These are phyloP conservation scores for Heliothis virescens DNA, from an alignment of 1,140 invertebrate species.

Conservation along the genomic window DNA sequence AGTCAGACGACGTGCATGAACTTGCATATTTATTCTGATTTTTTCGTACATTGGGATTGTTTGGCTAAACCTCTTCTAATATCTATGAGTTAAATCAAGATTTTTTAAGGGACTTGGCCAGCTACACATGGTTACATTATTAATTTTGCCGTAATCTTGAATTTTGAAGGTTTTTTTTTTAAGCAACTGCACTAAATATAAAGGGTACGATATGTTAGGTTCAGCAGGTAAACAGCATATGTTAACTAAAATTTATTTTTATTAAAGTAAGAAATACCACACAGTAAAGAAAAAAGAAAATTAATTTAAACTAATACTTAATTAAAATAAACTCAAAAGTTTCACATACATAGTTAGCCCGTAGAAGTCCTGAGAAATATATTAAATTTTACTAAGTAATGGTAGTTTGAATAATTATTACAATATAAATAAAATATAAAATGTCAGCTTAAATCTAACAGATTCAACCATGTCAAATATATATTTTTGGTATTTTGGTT, in stretches of 20 bases:
- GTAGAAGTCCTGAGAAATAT: slow-evolving; percentile 46
- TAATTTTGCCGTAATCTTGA: too few species aligned
- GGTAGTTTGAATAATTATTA: slow-evolving; percentile 48
- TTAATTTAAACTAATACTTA: slow-evolving; percentile 35
- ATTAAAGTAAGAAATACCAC: slow-evolving; percentile 41
- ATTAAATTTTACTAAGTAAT: slow-evolving; percentile 40
- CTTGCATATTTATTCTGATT: too few species aligned
- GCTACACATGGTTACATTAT: too few species aligned
- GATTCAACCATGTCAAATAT: slow-evolving; percentile 44
- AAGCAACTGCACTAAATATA: too few species aligned
- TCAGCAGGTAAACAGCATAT: too few species aligned
- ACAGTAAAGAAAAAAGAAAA: slow-evolving; percentile 38
- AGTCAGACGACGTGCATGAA: too few species aligned
- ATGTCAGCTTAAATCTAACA: slow-evolving; percentile 49
- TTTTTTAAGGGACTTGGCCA: too few species aligned
- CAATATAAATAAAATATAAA: slow-evolving; percentile 46
- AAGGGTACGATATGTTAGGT: too few species aligned
- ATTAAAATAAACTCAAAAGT: slow-evolving; percentile 35
- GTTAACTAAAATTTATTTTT: neutral
- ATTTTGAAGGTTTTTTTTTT: too few species aligned
- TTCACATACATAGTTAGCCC: slow-evolving; percentile 15
- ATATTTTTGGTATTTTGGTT: slow-evolving; percentile 41
- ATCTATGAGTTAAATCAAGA: too few species aligned
- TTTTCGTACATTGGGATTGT: too few species aligned
- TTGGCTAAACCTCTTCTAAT: too few species aligned